phyloP scores from a whole-genome alignment of 2,113 vertebrate genomes.

The Ctenomys sociabilis region DNA sequence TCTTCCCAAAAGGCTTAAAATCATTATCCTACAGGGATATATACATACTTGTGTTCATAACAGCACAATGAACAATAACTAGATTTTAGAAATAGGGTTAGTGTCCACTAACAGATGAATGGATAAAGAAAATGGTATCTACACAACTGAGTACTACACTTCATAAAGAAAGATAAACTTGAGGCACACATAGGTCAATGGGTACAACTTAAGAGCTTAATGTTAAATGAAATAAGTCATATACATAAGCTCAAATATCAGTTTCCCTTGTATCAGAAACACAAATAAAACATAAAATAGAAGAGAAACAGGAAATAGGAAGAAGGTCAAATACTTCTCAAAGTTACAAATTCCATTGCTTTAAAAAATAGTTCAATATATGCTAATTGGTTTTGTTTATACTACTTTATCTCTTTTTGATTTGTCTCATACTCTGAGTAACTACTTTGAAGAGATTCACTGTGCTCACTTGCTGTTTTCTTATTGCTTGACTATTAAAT shows the following conservation, averaged over 20 bases:
- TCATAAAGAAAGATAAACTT: background rate
- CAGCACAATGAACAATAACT: background rate
- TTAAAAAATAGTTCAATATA: background rate
- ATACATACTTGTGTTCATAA: background rate
- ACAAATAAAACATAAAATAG: background rate
- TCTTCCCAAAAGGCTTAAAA: background rate
- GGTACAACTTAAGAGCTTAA: background rate
- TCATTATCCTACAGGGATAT: background rate
- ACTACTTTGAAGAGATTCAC: background rate
- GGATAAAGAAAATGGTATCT: background rate
- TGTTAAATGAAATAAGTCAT: background rate
- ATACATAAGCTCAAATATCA: background rate
- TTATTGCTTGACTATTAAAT: background rate
- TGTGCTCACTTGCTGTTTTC: background rate
- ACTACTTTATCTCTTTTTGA: background rate
- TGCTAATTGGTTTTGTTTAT: background rate
- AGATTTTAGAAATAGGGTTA: background rate
- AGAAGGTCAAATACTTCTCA: background rate
- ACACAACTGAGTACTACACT: too few relatives aligned
- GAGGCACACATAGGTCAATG: background rate
- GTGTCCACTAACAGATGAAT: background rate
- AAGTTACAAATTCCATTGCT: background rate
- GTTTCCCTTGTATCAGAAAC: background rate
- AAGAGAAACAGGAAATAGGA: background rate
- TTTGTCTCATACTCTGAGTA: background rate